Evolutionary conservation across 2,888 invertebrate genomes (phyloP).

Genomic region (Trilocha varians): DNA sequence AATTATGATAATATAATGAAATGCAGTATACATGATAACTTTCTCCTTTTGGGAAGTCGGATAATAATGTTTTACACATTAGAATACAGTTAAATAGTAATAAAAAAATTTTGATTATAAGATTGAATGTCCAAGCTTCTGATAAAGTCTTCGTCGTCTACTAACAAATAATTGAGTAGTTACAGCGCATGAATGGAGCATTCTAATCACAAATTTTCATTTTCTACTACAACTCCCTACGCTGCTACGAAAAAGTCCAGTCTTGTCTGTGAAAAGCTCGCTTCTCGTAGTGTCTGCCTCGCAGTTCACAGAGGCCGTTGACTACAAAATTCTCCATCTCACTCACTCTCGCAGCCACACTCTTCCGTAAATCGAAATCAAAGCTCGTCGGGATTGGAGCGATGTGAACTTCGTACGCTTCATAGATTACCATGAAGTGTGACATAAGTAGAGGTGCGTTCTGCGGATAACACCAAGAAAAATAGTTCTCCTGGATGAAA

Average conservation of each 20-base stretch:
- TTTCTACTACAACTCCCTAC: conserved; percentile 19
- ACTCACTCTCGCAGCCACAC: conserved; percentile 49
- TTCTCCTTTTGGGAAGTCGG: no score
- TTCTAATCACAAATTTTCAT: conserved; percentile 8
- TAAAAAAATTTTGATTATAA: no score
- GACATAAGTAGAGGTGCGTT: conserved; percentile 38
- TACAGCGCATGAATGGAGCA: background rate
- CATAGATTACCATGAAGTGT: conserved; percentile 40
- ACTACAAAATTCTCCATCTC: conserved; percentile 51
- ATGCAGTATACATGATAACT: no score
- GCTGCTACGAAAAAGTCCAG: conserved; percentile 43
- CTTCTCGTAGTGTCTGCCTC: conserved; percentile 46
- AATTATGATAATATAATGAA: no score
- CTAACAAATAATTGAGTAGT: background rate
- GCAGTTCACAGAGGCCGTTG: conserved; percentile 64
- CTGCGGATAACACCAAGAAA: conserved; percentile 22
- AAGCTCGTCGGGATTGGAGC: conserved; percentile 67
- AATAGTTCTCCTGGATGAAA: background rate
- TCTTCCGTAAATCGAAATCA: conserved; percentile 73
- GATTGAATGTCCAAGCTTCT: no score
- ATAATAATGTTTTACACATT: no score
- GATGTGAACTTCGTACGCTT: conserved; percentile 47
- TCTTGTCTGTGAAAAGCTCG: conserved; percentile 43
- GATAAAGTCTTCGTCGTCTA: no score
- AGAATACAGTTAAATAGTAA: no score